Base-by-base conservation (phyloP, 2,888 invertebrate genomes). In the Dolichopus griseipennis region DNA sequence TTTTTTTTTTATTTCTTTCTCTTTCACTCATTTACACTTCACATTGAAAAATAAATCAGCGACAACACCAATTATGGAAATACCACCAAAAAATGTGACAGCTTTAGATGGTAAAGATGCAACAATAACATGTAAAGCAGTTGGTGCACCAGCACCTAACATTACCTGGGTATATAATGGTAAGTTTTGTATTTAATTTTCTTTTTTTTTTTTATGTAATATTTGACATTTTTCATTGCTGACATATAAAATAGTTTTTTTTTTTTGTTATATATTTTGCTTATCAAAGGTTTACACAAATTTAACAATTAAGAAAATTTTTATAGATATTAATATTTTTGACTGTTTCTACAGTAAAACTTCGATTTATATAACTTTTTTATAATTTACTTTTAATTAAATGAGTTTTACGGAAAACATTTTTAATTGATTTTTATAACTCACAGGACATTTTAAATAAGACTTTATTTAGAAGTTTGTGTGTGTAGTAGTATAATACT, bases 41-140 rank as follows among this genome's bases (percentile, higher is more conserved):
- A 62, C 10, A 22, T 12, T 62, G 22, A 1, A 22, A 21, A 62
- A 62, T 12, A 21, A 62, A 62, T 12, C 73, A 95, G 96, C 95
- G 73, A 90, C 95, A 72, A 88, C 90, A 73, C 96, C 97, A 37
- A 86, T 93, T 73, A 90, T 96, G 88, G 90, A 92, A 80, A 85
- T 84, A 69, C 87, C 89, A 71, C 96, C 96, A 18, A 86, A 88
- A 78, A 95, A 97, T 84, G 83, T 90, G 71, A 96, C 96, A 15
- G 91, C 95, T 71, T 84, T 96, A 74, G 95, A 96, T 80, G 96
- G 95, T 67, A 93, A 93, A 82, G 95, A 96, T 83, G 94, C 93
- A 68, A 91, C 92, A 68, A 85, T 97, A 74, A 85, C 86, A 69
- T 97, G 97, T 81, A 86, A 92, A 74, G 95, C 94, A 37, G 87